Base-by-base conservation (phyloP, 2,113 vertebrate species). In the Siphamia tubifer region DNA sequence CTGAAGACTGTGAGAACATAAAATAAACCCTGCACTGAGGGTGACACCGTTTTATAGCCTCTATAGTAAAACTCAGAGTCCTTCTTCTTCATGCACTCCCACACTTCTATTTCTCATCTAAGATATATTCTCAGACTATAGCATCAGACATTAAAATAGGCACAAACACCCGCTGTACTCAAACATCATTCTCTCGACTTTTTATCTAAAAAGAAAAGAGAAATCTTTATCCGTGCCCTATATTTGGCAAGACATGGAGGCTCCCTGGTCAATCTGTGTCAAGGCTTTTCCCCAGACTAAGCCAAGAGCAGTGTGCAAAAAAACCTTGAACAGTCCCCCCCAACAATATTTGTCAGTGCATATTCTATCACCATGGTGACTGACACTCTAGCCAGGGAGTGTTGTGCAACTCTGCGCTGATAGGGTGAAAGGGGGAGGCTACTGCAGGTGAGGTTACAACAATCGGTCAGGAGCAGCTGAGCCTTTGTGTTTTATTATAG, bases 301-400 rank as follows among this genome's bases (percentile, higher is more conserved):
- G 45, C 54, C 32, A 36, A 15, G 5, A 25, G 53, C 32, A 45
- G 25, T 34, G 56, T 48, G 48, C 60, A 63, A 42, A 71, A 79
- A 44, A 79, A 40, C 65, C 79, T 74, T 55, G 5, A 58, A 75
- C 68, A 86, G 44, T 17, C 54, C 60, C 27, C 16, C 38, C 53
- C 16, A 67, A 72, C 74, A 88, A 83, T 87, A 84, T 84, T 87
- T 89, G 75, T 68, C 68, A 67, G 81, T 45, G 67, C 62, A 68
- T 80, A 71, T 74, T 77, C 77, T 34, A 63, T 88, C 83, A 57
- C 83, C 83, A 86, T 85, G 86, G 84, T 27, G 86, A 84, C 77
- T 78, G 68, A 81, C 73, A 65, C 70, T 82, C 79, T 19, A 57
- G 61, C 67, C 73, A 57, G 81, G 51, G 65, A 1, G 49, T 69